These are phyloP conservation scores for Diuraphis noxia DNA, from an alignment of 1,140 invertebrate species.

Conservation along the genomic window DNA sequence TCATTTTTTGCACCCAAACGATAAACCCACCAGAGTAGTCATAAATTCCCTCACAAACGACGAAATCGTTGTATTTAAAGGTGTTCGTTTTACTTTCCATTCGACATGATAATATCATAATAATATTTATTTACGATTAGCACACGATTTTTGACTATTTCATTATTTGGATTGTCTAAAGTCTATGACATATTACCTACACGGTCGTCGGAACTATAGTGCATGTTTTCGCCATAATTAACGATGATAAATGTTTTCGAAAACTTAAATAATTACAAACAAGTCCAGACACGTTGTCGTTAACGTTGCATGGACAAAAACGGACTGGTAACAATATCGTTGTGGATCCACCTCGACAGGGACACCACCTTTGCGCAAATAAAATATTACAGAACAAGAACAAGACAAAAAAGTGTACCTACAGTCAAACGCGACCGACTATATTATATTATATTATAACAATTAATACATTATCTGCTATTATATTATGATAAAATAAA, in stretches of 20 bases:
- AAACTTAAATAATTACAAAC: not conserved
- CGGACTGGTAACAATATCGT: not conserved
- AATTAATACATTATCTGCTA: not conserved
- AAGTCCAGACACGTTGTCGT: not conserved
- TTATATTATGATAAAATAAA: not conserved
- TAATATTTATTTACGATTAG: not conserved
- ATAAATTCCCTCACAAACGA: not conserved
- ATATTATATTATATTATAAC: not conserved
- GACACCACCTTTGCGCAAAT: not conserved
- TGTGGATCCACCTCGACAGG: too few species aligned
- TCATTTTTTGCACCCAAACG: not conserved
- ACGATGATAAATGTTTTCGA: too few species aligned
- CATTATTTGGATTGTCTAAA: not conserved
- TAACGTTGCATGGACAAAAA: not conserved
- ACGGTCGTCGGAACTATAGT: too few species aligned
- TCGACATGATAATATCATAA: not conserved
- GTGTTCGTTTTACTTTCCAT: not conserved
- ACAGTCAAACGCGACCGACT: not conserved
- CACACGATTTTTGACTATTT: not conserved
- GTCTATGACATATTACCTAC: not conserved
- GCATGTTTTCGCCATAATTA: too few species aligned
- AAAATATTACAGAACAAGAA: not conserved
- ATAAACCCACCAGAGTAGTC: not conserved
- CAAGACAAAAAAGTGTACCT: too few species aligned
- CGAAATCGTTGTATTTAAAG: not conserved